A percentile compares a stretch with the other conserved stretches of the same genome.
phyloP scores from a whole-genome alignment of 2,797 vertebrate species.

The Uromys caudimaculatus region DNA sequence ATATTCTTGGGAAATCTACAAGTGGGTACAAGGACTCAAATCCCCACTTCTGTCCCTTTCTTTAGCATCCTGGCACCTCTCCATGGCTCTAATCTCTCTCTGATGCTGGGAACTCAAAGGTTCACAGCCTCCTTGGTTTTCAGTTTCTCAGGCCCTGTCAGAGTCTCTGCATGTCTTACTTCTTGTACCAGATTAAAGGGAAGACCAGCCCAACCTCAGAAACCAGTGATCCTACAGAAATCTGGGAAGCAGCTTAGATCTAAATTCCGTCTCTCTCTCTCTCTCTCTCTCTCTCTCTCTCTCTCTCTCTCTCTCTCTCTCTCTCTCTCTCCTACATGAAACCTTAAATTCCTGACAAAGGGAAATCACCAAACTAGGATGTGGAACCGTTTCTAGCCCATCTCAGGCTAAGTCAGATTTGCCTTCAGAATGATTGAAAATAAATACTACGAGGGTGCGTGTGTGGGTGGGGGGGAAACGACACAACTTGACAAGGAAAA shows the following conservation, averaged over 20 bases:
- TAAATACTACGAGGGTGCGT: constrained; percentile 15
- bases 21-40: background rate
- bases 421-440: constrained; percentile 43
- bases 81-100: constrained; percentile 2
- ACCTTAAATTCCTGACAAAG: constrained; percentile 53
- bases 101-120: background rate
- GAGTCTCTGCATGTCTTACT: background rate
- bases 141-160: background rate
- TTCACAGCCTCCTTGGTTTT: constrained; percentile 66
- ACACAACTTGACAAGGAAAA: constrained; percentile 41
- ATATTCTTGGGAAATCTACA: constrained; percentile 69
- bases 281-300: too few relatives aligned
- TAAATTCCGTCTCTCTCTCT: too few relatives aligned
- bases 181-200: constrained; percentile 47
- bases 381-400: constrained; percentile 24
- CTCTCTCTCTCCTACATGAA: constrained; percentile 24
- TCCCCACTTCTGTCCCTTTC: background rate
- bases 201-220: constrained; percentile 45
- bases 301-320: too few relatives aligned
- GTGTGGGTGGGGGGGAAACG: background rate
- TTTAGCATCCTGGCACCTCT: constrained; percentile 44
- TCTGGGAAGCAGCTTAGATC: background rate
- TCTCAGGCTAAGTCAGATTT: constrained; percentile 37
- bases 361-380: constrained; percentile 23
- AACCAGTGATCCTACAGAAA: constrained; percentile 45